These are phyloP conservation scores for Astyanax mexicanus DNA, from an alignment of 2,797 vertebrate genomes.

Conservation along the genomic window DNA sequence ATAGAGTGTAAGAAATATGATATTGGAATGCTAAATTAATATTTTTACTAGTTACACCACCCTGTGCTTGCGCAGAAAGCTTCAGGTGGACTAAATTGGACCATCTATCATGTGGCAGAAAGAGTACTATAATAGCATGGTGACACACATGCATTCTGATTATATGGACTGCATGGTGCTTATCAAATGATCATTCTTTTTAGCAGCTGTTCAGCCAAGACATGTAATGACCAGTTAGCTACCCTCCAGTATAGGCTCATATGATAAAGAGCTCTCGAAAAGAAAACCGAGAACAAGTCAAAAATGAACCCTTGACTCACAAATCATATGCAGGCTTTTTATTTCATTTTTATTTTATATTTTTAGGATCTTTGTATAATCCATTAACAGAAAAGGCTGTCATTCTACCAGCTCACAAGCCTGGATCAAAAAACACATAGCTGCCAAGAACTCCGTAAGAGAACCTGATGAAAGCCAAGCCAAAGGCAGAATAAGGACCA, in stretches of 20 bases:
- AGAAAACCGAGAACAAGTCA: not conserved
- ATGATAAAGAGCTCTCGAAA: not conserved
- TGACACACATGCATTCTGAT: conserved; percentile 19
- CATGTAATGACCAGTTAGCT: conserved; percentile 23
- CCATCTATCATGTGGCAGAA: not conserved
- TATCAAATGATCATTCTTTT: conserved; percentile 24
- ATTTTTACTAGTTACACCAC: not conserved
- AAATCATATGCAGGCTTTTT: not conserved
- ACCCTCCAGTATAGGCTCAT: not conserved
- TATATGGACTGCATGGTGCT: conserved; percentile 2
- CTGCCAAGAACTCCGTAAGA: not conserved
- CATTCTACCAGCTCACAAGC: no score
- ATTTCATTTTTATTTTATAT: no score
- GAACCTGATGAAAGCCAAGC: not conserved
- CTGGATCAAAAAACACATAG: no score
- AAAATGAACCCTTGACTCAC: not conserved
- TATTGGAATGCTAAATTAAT: not conserved
- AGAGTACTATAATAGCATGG: conserved; percentile 2
- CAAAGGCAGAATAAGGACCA: no score
- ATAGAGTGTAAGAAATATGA: no score
- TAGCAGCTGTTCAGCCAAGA: conserved; percentile 20
- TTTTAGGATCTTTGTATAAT: no score
- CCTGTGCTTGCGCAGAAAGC: not conserved
- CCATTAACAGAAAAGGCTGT: no score
- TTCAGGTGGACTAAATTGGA: not conserved